A percentile compares a stretch with the other conserved stretches of the same genome.
These are phyloP conservation scores for Pristiophorus japonicus DNA, from an alignment of 2,113 vertebrate species.

Conservation along the genomic window DNA sequence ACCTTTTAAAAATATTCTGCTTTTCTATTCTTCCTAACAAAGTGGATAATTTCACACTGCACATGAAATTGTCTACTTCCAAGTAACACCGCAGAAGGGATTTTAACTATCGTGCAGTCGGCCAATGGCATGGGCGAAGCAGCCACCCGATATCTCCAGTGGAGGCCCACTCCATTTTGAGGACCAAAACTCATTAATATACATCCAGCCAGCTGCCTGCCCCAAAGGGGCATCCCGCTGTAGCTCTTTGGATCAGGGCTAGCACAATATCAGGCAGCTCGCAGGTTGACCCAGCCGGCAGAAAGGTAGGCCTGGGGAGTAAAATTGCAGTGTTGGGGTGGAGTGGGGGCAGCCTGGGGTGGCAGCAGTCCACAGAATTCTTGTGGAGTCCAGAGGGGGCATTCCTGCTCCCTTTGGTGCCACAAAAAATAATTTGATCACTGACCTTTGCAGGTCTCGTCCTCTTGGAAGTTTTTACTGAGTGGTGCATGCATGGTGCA, in stretches of 20 bases:
- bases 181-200: neutral
- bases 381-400: no score
- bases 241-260: neutral
- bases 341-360: no score
- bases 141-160: neutral
- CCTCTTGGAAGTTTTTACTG: no score
- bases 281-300: neutral
- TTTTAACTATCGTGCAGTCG: neutral
- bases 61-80: neutral
- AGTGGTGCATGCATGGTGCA: no score
- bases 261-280: neutral
- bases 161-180: neutral
- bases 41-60: no score
- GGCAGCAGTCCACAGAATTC: no score
- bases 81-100: neutral
- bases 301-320: no score
- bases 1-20: no score
- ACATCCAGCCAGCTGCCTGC: neutral
- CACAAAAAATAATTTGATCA: no score
- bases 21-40: no score
- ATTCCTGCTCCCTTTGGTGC: no score
- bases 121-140: neutral
- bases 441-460: no score
- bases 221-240: neutral
- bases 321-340: neutral